These are phyloP conservation scores for Rhagoletis zephyria DNA, from an alignment of 1,140 invertebrate species.

Conservation along the genomic window DNA sequence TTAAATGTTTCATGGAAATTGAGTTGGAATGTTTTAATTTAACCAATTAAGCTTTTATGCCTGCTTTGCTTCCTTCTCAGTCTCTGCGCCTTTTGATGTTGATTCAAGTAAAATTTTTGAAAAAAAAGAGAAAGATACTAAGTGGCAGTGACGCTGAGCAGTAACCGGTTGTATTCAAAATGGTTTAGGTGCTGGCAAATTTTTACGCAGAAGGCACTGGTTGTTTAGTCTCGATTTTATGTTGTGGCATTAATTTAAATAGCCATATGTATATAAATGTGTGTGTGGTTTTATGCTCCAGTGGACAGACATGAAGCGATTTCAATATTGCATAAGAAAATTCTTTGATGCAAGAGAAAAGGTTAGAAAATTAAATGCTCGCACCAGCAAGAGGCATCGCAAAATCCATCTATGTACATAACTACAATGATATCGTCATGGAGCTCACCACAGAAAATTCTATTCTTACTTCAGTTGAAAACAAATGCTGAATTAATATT, in stretches of 20 bases:
- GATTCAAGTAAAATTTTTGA: constrained; percentile 1
- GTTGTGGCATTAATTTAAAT: background rate
- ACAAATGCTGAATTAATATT: no score
- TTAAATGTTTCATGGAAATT: constrained; percentile 12
- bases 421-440: no score
- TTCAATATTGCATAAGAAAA: background rate
- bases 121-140: background rate
- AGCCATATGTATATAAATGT: background rate
- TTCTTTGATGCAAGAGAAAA: background rate
- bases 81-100: background rate
- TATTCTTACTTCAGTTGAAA: no score
- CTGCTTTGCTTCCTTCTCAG: background rate
- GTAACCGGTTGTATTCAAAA: background rate
- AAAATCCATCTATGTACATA: no score
- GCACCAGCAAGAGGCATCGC: no score
- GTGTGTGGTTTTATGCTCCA: background rate
- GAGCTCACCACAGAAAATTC: no score
- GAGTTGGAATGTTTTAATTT: constrained; percentile 26
- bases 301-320: background rate
- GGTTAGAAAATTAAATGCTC: background rate
- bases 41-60: background rate
- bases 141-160: background rate
- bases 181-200: constrained; percentile 6
- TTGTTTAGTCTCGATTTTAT: background rate
- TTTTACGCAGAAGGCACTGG: background rate